Base-by-base conservation (phyloP, 2,113 vertebrate genomes). In the Cinclus cinclus region DNA sequence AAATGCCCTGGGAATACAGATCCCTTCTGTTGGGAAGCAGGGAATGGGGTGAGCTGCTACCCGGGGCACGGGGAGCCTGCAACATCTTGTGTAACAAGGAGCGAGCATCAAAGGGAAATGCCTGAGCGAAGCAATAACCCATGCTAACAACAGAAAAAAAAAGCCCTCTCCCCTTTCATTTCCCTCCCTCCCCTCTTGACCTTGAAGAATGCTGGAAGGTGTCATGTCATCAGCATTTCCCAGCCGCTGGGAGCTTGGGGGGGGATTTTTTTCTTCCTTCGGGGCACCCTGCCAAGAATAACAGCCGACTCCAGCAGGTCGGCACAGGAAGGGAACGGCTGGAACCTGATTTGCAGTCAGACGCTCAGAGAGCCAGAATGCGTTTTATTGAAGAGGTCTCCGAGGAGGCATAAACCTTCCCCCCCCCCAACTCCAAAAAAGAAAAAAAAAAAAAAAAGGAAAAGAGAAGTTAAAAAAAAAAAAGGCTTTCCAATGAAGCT, bases 251-350 rank as follows among this genome's bases (percentile, higher is more conserved):
- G 92, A 92, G 93, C 69, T 74, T 67, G 75, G 31, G 59, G 78
- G 44, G 19, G 17, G 11, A 2, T 77, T 94, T 87, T 91, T 92
- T 97, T 98, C 98, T 98, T 98, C 98, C 97, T 96, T 96, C 83
- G 93, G 97, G 98, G 98, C 98, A 95, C 94, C 94, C 98, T 82
- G 99, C 99, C 99, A 99, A 99, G 97, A 99, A 98, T 97, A 99
- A 98, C 98, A 99, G 98, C 97, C 97, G 98, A 99, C 98, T 99
- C 98, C 98, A 98, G 98, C 98, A 98, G 98, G 98, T 99, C 98
- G 98, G 98, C 98, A 98, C 99, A 98, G 99, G 98, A 99, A 99
- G 98, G 98, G 98, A 98, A 98, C 59, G 97, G 98, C 97, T 98
- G 98, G 98, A 98, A 97, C 97, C 98, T 98, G 98, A 97, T 98